Evolutionary conservation across 2,888 invertebrate genomes (phyloP).

Genomic region (Drosophila birchii): DNA sequence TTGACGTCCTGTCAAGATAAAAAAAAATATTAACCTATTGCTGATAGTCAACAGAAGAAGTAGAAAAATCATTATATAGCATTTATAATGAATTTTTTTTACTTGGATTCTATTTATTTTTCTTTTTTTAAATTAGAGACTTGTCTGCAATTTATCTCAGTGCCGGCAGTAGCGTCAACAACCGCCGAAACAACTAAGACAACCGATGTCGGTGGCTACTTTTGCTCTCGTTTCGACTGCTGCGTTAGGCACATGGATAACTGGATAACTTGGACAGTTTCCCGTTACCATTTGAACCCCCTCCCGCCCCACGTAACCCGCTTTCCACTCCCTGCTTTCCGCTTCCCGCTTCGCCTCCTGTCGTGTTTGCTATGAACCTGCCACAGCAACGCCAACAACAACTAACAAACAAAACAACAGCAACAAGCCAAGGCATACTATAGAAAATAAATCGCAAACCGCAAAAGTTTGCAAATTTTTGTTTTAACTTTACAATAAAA

Average conservation of each 20-base stretch:
- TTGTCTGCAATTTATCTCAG: background rate
- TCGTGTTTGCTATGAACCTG: constrained; percentile 69
- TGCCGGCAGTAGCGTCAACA: constrained; percentile 28
- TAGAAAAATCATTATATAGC: too few relatives aligned
- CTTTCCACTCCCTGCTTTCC: constrained; percentile 16
- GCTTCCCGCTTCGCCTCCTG: constrained; percentile 27
- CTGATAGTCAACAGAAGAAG: background rate
- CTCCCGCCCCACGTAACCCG: background rate
- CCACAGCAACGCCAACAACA: constrained; percentile 35
- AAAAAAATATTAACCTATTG: background rate
- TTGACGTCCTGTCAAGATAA: background rate
- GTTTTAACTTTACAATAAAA: constrained; percentile 37
- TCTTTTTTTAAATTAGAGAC: too few relatives aligned
- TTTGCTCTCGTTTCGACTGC: constrained; percentile 71
- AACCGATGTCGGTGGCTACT: constrained; percentile 48
- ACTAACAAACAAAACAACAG: constrained; percentile 19
- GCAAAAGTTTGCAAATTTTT: constrained; percentile 43
- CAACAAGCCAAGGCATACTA: constrained; percentile 22
- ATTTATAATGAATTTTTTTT: too few relatives aligned
- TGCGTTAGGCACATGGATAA: constrained; percentile 73
- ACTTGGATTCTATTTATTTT: too few relatives aligned
- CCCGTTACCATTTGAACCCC: constrained; percentile 26
- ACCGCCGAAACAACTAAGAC: constrained; percentile 36
- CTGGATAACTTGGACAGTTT: constrained; percentile 48
- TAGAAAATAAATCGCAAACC: constrained; percentile 58